These are phyloP conservation scores for Cartodere bifasciata DNA, from an alignment of 2,888 invertebrate species.

Conservation along the genomic window DNA sequence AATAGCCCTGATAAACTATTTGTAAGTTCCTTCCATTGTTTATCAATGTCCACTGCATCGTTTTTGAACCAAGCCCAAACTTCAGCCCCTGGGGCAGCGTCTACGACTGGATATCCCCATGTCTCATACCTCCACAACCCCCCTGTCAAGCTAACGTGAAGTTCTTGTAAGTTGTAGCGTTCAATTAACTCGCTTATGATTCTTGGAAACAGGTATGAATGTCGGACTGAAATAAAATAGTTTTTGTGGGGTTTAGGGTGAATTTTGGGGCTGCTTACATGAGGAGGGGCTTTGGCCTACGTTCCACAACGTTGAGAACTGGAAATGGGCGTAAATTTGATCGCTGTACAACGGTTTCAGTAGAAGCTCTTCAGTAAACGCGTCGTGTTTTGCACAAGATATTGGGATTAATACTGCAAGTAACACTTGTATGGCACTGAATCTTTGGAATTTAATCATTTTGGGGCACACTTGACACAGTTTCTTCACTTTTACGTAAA, in stretches of 20 bases:
- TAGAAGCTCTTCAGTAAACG: slow-evolving; percentile 77
- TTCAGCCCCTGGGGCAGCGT: slow-evolving; percentile 89
- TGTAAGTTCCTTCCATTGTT: slow-evolving; percentile 77
- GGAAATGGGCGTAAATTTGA: slow-evolving; percentile 81
- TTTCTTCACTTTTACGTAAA: too few relatives aligned
- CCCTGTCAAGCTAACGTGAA: slow-evolving; percentile 84
- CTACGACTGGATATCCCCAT: slow-evolving; percentile 88
- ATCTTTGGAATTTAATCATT: too few relatives aligned
- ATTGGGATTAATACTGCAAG: too few relatives aligned
- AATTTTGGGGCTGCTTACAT: slow-evolving; percentile 38
- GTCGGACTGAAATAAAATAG: slow-evolving; percentile 49
- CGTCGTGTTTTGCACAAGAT: slow-evolving; percentile 44
- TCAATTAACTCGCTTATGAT: slow-evolving; percentile 79
- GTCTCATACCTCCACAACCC: slow-evolving; percentile 87
- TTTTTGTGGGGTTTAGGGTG: neutral
- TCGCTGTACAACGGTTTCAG: slow-evolving; percentile 74
- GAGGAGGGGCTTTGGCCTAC: slow-evolving; percentile 40
- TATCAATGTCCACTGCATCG: slow-evolving; percentile 55
- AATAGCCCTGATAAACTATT: slow-evolving; percentile 88
- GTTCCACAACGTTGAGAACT: slow-evolving; percentile 75
- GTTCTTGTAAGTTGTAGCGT: slow-evolving; percentile 73
- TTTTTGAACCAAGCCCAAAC: slow-evolving; percentile 85
- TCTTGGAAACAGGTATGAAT: slow-evolving; percentile 79
- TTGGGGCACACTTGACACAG: too few relatives aligned
- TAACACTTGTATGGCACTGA: too few relatives aligned